These are phyloP conservation scores for Patella caerulea DNA, from an alignment of 2,888 invertebrate species.

Conservation along the genomic window DNA sequence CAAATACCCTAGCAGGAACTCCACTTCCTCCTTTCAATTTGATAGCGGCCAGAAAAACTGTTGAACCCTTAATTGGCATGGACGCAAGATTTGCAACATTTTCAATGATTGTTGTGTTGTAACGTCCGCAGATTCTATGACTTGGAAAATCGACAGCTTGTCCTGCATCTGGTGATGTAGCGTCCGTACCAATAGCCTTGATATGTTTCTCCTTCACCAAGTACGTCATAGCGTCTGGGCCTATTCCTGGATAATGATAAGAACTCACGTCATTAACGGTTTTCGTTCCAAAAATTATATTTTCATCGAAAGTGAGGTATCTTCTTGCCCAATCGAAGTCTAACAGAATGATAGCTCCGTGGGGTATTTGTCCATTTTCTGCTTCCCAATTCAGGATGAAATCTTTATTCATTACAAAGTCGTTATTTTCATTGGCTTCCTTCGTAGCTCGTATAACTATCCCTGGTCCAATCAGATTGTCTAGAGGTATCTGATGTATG, in stretches of 20 bases:
- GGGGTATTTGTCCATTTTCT: conserved; percentile 66
- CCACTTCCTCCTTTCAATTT: conserved; percentile 77
- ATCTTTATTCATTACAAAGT: conserved; percentile 54
- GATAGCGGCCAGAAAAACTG: conserved; percentile 75
- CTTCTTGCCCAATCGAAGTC: conserved; percentile 64
- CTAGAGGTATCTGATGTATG: no score
- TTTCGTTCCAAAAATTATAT: conserved; percentile 25
- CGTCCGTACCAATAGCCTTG: conserved; percentile 78
- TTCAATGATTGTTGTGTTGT: conserved; percentile 74
- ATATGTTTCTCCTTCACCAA: conserved; percentile 72
- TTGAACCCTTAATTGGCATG: conserved; percentile 42
- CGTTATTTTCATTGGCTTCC: conserved; percentile 38
- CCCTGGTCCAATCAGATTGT: no score
- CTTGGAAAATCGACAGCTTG: conserved; percentile 70
- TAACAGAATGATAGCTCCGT: conserved; percentile 71
- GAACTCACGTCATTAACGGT: background rate
- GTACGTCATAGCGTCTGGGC: conserved; percentile 77
- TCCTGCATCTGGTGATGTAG: conserved; percentile 77
- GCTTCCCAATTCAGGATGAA: conserved; percentile 71
- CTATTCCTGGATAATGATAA: conserved; percentile 64
- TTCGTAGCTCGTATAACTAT: conserved; percentile 2
- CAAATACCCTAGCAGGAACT: conserved; percentile 76
- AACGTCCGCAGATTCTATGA: conserved; percentile 74
- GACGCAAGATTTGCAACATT: conserved; percentile 74
- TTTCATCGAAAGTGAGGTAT: conserved; percentile 52